Percentiles rank a stretch among this genome's conserved stretches.
Evolutionary conservation across 2,888 invertebrate genomes (phyloP).

Genomic region (Ornithoptera priamus): DNA sequence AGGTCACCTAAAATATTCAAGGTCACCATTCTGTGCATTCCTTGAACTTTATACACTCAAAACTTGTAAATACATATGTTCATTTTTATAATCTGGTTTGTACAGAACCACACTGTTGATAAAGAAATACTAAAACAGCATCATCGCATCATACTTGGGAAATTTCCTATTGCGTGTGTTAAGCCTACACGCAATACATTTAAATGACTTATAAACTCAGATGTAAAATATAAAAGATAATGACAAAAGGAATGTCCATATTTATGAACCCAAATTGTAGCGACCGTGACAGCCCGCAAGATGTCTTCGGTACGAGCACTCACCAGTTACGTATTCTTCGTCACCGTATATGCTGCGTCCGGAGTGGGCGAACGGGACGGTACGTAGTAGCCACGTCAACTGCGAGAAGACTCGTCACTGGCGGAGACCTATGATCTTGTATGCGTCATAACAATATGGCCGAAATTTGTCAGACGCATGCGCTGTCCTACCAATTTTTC

Average conservation of each 20-base stretch:
- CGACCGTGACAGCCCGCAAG: slow-evolving; percentile 78
- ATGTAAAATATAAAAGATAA: slow-evolving; percentile 40
- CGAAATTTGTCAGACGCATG: slow-evolving; percentile 77
- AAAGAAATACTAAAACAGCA: slow-evolving; percentile 61
- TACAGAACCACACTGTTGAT: slow-evolving; percentile 57
- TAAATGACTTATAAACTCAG: slow-evolving; percentile 34
- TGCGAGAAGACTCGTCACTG: slow-evolving; percentile 92
- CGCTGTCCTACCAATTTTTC: slow-evolving; percentile 44
- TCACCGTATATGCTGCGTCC: slow-evolving; percentile 96
- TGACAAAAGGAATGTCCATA: slow-evolving; percentile 60
- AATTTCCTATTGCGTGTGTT: slow-evolving; percentile 72
- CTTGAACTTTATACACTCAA: slow-evolving; percentile 55
- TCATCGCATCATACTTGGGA: slow-evolving; percentile 67
- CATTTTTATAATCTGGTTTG: slow-evolving; percentile 42
- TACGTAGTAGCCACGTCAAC: slow-evolving; percentile 97
- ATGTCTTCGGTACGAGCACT: slow-evolving; percentile 83
- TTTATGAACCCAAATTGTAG: slow-evolving; percentile 68
- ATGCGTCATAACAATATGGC: slow-evolving; percentile 89
- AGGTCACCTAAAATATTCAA: slow-evolving; percentile 84
- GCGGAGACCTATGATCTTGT: slow-evolving; percentile 86
- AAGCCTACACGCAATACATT: slow-evolving; percentile 59
- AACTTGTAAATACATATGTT: slow-evolving; percentile 45
- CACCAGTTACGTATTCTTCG: slow-evolving; percentile 97
- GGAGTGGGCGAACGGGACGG: slow-evolving; percentile 95
- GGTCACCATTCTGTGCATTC: slow-evolving; percentile 74